Conservation (phyloP, 2,113 vertebrate genomes). For the Pangasianodon hypophthalmus region DNA sequence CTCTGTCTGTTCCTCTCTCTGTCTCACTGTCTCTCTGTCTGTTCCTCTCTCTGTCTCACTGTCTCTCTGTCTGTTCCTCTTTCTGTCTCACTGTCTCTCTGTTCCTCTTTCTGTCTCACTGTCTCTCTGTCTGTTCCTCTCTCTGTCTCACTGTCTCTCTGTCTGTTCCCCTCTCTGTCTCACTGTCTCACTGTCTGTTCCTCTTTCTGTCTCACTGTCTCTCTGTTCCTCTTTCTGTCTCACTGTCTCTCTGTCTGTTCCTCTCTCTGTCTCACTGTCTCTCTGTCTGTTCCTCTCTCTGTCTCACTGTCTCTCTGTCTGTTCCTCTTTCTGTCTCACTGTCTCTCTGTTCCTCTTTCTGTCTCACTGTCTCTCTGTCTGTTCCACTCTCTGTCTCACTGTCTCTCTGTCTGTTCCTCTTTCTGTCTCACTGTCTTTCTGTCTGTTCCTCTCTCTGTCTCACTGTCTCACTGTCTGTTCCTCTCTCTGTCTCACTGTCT, state of each 20-base stretch:
- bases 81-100: neutral
- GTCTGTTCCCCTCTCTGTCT: neutral
- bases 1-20: constrained; percentile 4
- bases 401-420: constrained; percentile 26
- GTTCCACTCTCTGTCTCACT: neutral
- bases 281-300: neutral
- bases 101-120: no score
- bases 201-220: neutral
- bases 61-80: neutral
- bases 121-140: neutral
- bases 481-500: neutral
- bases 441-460: neutral
- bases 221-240: constrained; percentile 13
- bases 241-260: constrained; percentile 8
- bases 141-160: neutral
- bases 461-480: no score
- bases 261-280: neutral
- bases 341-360: neutral
- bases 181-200: no score
- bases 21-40: constrained; percentile 10
- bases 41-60: constrained; percentile 12
- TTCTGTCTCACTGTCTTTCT: constrained; percentile 21
- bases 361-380: neutral
- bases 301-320: neutral
- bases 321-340: neutral